These are phyloP conservation scores for Trichechus manatus DNA, from an alignment of 2,113 vertebrate genomes.

Conservation along the genomic window DNA sequence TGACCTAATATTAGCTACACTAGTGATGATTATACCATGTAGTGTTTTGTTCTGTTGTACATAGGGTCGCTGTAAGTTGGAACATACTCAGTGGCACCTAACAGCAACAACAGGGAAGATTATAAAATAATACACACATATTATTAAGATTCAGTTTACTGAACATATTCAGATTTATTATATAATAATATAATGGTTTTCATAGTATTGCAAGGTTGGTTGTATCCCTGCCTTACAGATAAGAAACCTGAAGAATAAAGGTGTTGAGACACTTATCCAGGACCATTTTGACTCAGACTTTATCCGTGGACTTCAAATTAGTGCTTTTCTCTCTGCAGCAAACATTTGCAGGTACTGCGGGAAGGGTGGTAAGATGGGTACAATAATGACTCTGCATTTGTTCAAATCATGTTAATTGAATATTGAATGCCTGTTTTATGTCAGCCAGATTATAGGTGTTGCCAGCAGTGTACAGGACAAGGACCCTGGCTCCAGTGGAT, in stretches of 20 bases:
- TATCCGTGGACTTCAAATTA: neutral
- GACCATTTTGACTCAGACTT: neutral
- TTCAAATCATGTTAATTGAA: neutral
- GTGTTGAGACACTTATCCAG: neutral
- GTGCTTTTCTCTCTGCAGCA: neutral
- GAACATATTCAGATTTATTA: neutral
- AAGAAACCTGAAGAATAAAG: neutral
- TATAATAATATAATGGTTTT: neutral
- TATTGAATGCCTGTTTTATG: neutral
- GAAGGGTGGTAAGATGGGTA: neutral
- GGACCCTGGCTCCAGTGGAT: rapidly evolving
- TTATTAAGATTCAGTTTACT: neutral
- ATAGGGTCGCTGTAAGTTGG: too few species aligned
- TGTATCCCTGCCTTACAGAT: neutral
- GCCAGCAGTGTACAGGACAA: neutral
- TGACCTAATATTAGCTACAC: neutral
- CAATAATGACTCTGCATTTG: neutral
- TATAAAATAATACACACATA: neutral
- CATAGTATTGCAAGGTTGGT: neutral
- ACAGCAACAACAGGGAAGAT: too few species aligned
- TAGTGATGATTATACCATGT: neutral
- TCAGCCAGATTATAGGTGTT: rapidly evolving
- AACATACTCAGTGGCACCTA: too few species aligned
- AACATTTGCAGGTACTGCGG: neutral
- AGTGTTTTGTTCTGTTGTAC: too few species aligned